Conservation (phyloP, 2,113 vertebrate genomes). For the Dasyornis broadbenti region DNA sequence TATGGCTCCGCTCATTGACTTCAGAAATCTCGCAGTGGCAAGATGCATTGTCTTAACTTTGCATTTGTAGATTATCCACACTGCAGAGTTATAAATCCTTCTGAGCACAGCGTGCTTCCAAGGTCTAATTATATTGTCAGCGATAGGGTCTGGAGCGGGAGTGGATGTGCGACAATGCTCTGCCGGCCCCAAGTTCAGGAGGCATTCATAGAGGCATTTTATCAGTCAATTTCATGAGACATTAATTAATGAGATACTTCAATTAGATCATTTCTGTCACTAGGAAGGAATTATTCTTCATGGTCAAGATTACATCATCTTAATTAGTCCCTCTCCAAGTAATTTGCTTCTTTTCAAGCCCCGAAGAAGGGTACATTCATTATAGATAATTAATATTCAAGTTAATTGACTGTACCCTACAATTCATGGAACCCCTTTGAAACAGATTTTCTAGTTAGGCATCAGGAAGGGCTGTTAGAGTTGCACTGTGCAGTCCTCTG, state of each 20-base stretch:
- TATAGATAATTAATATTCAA: conserved; percentile 80
- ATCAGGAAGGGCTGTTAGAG: conserved; percentile 13
- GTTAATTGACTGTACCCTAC: conserved; percentile 71
- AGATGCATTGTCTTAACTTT: conserved; percentile 43
- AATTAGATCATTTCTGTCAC: conserved; percentile 77
- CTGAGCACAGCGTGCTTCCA: conserved; percentile 21
- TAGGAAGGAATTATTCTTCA: conserved; percentile 74
- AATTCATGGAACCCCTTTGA: conserved; percentile 60
- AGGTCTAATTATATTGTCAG: conserved; percentile 63
- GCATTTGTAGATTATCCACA: conserved; percentile 45
- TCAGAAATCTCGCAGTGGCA: neutral
- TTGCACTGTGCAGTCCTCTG: neutral
- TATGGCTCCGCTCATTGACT: neutral
- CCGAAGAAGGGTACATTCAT: conserved; percentile 72
- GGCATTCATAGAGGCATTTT: conserved; percentile 65
- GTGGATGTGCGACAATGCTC: conserved; percentile 30
- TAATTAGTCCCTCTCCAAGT: conserved; percentile 76
- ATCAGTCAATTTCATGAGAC: conserved; percentile 74
- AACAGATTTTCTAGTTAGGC: conserved; percentile 52
- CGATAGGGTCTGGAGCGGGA: conserved; percentile 33
- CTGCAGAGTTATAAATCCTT: conserved; percentile 61
- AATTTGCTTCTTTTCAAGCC: conserved; percentile 73
- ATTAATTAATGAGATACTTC: conserved; percentile 76
- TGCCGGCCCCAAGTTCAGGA: conserved; percentile 50
- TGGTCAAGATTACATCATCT: conserved; percentile 77